Conservation (phyloP, 1,140 invertebrate genomes). For the Nephila pilipes region DNA sequence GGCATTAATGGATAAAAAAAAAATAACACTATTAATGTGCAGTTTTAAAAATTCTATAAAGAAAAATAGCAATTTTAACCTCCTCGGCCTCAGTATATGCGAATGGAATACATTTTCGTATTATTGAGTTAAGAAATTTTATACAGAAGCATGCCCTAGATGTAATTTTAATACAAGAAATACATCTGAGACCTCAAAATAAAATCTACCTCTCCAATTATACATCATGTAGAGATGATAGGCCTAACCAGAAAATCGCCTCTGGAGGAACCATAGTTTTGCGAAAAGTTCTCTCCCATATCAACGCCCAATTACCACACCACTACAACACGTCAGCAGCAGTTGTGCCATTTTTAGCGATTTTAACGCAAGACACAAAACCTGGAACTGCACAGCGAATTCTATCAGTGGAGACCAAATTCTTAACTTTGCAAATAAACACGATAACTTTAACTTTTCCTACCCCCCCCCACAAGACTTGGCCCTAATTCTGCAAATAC, state of each 20-base stretch:
- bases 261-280: background rate
- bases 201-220: no score
- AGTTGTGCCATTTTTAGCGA: no score
- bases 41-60: background rate
- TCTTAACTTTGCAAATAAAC: no score
- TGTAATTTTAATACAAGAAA: background rate
- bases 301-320: no score
- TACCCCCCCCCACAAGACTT: no score
- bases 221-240: background rate
- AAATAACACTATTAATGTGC: background rate
- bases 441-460: no score
- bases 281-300: no score
- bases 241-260: background rate
- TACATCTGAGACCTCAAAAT: no score
- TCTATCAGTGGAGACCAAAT: no score
- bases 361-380: no score
- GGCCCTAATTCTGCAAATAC: no score
- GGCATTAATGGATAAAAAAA: background rate
- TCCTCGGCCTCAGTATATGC: background rate
- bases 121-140: background rate
- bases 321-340: background rate
- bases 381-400: no score
- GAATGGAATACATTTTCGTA: background rate
- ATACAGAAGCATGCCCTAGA: background rate
- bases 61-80: background rate